These are phyloP conservation scores for Thymelicus sylvestris DNA, from an alignment of 2,888 invertebrate species.

Conservation along the genomic window DNA sequence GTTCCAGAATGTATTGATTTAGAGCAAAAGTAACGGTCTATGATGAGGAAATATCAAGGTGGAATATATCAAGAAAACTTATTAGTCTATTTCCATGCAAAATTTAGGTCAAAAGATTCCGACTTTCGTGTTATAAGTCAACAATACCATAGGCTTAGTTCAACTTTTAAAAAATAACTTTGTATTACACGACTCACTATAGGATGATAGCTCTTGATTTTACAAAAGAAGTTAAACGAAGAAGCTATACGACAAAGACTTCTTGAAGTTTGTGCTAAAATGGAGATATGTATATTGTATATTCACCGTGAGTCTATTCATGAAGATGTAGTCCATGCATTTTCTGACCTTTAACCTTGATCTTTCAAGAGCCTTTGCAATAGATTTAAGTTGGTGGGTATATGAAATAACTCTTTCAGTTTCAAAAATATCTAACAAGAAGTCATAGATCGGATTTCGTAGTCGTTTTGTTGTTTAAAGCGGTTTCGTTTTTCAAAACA, in stretches of 20 bases:
- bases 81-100: constrained; percentile 1
- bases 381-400: not conserved
- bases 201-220: constrained; percentile 31
- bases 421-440: too few species aligned
- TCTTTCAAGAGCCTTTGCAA: not conserved
- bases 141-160: constrained; percentile 16
- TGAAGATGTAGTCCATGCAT: constrained; percentile 1
- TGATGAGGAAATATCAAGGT: not conserved
- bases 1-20: constrained; percentile 46
- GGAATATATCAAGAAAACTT: too few species aligned
- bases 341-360: constrained; percentile 22
- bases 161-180: constrained; percentile 22
- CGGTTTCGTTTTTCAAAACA: too few species aligned
- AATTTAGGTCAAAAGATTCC: constrained; percentile 15
- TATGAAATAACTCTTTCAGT: not conserved
- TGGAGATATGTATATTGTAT: constrained; percentile 5
- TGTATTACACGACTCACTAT: constrained; percentile 20
- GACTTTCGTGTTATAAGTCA: constrained; percentile 1
- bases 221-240: constrained; percentile 27
- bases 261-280: constrained; percentile 29
- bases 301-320: constrained; percentile 27
- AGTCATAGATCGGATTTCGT: too few species aligned
- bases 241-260: constrained; percentile 22
- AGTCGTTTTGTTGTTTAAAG: too few species aligned
- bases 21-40: not conserved